Evolutionary conservation across 2,888 invertebrate genomes (phyloP).

Genomic region (Aphelenchoides bicaudatus): DNA sequence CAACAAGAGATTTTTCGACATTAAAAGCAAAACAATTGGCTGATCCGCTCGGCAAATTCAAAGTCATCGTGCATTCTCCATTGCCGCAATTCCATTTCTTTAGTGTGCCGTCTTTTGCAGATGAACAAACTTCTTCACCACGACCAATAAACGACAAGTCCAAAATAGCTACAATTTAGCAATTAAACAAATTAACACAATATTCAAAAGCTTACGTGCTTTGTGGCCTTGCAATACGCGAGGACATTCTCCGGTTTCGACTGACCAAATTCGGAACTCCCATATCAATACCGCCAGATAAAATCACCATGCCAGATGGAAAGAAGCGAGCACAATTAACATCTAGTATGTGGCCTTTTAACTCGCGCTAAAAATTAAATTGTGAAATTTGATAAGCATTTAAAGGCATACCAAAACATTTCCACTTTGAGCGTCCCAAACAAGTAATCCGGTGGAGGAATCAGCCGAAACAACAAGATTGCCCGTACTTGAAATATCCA

Average conservation of each 20-base stretch:
- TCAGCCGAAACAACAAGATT: constrained; percentile 28
- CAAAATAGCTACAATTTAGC: constrained; percentile 64
- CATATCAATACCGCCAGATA: constrained; percentile 72
- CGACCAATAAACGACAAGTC: constrained; percentile 70
- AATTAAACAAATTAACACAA: not conserved
- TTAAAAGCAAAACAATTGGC: too few relatives aligned
- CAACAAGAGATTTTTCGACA: too few relatives aligned
- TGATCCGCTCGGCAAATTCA: constrained; percentile 32
- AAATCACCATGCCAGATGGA: constrained; percentile 71
- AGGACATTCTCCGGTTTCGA: constrained; percentile 70
- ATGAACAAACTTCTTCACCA: constrained; percentile 72
- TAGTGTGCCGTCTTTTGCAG: constrained; percentile 70
- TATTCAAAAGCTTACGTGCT: constrained; percentile 61
- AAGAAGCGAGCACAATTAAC: constrained; percentile 71
- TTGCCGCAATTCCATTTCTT: constrained; percentile 34
- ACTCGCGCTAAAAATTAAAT: constrained; percentile 57
- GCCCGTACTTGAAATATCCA: constrained; percentile 23
- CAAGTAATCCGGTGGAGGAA: constrained; percentile 18
- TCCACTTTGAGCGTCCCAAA: constrained; percentile 27
- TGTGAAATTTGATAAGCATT: not conserved
- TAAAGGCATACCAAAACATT: constrained; percentile 19
- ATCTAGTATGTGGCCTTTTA: constrained; percentile 71
- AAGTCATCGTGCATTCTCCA: constrained; percentile 17
- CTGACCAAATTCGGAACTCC: constrained; percentile 72
- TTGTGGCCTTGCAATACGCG: constrained; percentile 70